Evolutionary conservation across 2,888 invertebrate species (phyloP).

Genomic region (Caenorhabditis sp.): DNA sequence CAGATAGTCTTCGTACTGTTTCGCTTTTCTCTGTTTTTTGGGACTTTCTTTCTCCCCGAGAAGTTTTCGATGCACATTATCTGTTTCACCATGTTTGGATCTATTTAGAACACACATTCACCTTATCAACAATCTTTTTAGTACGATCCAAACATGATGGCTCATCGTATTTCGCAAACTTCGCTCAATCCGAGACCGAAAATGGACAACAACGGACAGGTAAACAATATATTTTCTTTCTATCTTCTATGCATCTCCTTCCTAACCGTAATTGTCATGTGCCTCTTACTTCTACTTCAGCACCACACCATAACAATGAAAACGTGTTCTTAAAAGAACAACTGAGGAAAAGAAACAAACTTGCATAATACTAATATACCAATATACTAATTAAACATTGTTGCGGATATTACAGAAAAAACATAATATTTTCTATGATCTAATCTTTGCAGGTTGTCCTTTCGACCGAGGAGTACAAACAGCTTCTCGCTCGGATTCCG

Average conservation of each 20-base stretch:
- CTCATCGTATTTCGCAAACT: conserved; percentile 52
- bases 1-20: neutral
- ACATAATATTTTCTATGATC: neutral
- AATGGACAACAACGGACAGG: conserved; percentile 57
- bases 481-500: conserved; percentile 53
- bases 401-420: too few relatives aligned
- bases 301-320: conserved; percentile 4
- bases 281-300: conserved; percentile 22
- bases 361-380: too few relatives aligned
- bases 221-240: conserved; percentile 40
- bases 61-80: conserved; percentile 6
- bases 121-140: conserved; percentile 54
- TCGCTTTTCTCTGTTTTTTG: neutral
- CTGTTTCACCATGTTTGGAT: conserved; percentile 27
- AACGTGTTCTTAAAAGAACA: too few relatives aligned
- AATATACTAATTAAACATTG: too few relatives aligned
- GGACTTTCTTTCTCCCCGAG: neutral
- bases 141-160: conserved; percentile 69
- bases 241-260: conserved; percentile 23
- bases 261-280: conserved; percentile 18
- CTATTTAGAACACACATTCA: conserved; percentile 8
- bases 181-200: conserved; percentile 41
- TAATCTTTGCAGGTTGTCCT: conserved; percentile 58
- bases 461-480: conserved; percentile 67
- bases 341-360: too few relatives aligned